Evolutionary conservation across 2,113 vertebrate genomes (phyloP).

Genomic region (Pseudopipra pipra): DNA sequence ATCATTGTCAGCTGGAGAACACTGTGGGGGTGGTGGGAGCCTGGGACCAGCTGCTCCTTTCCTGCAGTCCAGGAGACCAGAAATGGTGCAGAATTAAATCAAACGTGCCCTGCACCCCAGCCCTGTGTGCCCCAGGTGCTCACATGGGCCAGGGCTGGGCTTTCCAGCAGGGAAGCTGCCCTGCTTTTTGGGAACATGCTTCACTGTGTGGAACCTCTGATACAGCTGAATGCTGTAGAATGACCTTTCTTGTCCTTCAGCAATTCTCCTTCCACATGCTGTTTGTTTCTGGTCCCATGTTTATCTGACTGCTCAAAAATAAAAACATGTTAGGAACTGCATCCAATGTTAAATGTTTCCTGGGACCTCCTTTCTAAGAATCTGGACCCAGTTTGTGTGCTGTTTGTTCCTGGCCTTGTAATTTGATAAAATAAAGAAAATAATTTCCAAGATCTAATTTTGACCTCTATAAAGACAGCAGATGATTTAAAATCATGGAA

Average conservation of each 20-base stretch:
- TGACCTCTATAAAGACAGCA: background rate
- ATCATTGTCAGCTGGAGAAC: background rate
- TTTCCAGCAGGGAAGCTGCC: background rate
- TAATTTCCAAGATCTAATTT: background rate
- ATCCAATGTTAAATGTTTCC: background rate
- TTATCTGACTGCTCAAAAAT: background rate
- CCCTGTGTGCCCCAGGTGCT: fast-evolving
- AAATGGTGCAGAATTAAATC: background rate
- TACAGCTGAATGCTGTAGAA: background rate
- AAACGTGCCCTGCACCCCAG: background rate
- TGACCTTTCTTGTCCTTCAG: background rate
- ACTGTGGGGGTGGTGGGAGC: no score
- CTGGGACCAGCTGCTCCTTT: background rate
- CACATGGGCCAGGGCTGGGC: background rate
- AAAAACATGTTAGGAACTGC: background rate
- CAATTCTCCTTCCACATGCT: background rate
- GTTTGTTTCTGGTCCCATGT: background rate
- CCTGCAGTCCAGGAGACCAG: background rate
- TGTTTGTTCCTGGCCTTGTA: background rate
- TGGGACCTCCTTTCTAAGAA: background rate
- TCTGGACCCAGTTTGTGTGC: background rate
- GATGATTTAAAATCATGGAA: background rate
- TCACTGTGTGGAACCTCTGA: background rate
- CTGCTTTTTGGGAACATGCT: background rate
- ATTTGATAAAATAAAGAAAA: background rate